Conservation (phyloP, 2,113 vertebrate species). For the Genyomyrus donnyi region DNA sequence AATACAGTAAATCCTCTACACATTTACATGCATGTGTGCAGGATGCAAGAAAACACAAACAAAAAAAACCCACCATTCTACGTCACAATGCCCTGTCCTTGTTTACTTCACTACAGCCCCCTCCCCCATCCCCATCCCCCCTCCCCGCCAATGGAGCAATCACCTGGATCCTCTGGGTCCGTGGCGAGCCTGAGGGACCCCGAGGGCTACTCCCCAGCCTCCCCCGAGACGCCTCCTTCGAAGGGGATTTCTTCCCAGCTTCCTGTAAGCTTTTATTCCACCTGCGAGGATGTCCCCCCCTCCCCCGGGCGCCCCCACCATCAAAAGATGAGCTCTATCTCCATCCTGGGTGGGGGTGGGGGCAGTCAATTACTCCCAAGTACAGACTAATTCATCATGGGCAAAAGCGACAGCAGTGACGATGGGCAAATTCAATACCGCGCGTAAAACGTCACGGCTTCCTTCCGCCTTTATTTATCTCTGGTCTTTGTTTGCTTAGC, state of each 20-base stretch:
- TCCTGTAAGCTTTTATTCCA: neutral
- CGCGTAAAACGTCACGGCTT: neutral
- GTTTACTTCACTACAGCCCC: no score
- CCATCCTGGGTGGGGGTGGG: neutral
- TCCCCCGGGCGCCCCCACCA: neutral
- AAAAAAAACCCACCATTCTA: no score
- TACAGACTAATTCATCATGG: neutral
- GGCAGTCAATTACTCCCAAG: neutral
- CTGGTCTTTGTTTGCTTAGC: neutral
- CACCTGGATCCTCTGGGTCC: no score
- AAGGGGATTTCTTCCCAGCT: neutral
- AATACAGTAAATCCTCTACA: no score
- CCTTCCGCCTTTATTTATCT: neutral
- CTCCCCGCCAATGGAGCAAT: no score
- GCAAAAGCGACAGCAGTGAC: neutral
- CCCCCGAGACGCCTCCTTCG: no score
- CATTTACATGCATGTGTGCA: no score
- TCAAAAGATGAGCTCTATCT: neutral
- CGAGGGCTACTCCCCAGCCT: no score
- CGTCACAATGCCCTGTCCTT: no score
- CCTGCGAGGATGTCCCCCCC: neutral
- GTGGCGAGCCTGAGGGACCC: no score
- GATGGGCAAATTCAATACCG: neutral
- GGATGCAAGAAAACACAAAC: no score
- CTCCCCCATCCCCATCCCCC: no score